phyloP scores from a whole-genome alignment of 2,888 invertebrate species.

The Phengaris arion region DNA sequence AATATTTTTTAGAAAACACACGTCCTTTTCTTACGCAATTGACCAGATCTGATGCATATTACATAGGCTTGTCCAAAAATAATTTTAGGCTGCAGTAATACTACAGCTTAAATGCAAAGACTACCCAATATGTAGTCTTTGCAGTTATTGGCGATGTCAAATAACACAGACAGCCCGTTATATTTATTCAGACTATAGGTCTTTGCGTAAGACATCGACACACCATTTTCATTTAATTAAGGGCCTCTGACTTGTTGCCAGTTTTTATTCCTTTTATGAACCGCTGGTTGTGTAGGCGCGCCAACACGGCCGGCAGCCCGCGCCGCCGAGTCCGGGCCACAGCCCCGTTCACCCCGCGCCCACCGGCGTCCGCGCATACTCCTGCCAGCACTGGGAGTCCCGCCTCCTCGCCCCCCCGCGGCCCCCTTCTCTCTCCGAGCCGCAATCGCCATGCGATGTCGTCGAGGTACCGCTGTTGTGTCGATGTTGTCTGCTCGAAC shows the following conservation, averaged over 20 bases:
- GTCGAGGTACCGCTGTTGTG: slow-evolving; percentile 70
- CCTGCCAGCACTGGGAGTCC: slow-evolving; percentile 81
- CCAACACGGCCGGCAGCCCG: slow-evolving; percentile 78
- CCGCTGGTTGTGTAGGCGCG: slow-evolving; percentile 57
- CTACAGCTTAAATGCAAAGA: too few species aligned
- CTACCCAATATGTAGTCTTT: too few species aligned
- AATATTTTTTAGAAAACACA: too few species aligned
- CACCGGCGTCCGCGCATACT: slow-evolving; percentile 79
- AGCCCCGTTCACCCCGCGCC: slow-evolving; percentile 78
- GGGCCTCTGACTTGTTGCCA: background rate
- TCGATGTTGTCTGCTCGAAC: slow-evolving; percentile 40
- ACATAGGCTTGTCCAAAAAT: too few species aligned
- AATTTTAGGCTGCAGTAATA: too few species aligned
- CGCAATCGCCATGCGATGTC: slow-evolving; percentile 68
- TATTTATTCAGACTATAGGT: too few species aligned
- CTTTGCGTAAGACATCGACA: slow-evolving; percentile 17
- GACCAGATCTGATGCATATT: too few species aligned
- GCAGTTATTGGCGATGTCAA: too few species aligned
- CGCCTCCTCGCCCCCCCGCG: slow-evolving; percentile 74
- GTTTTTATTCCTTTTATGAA: slow-evolving; percentile 6
- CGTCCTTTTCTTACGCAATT: slow-evolving; percentile 9
- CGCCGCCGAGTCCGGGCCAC: slow-evolving; percentile 75
- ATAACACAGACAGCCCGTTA: too few species aligned
- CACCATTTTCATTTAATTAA: background rate
- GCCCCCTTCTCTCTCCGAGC: slow-evolving; percentile 71